Conservation (phyloP, 1,140 invertebrate species). For the Orchesella cincta region DNA sequence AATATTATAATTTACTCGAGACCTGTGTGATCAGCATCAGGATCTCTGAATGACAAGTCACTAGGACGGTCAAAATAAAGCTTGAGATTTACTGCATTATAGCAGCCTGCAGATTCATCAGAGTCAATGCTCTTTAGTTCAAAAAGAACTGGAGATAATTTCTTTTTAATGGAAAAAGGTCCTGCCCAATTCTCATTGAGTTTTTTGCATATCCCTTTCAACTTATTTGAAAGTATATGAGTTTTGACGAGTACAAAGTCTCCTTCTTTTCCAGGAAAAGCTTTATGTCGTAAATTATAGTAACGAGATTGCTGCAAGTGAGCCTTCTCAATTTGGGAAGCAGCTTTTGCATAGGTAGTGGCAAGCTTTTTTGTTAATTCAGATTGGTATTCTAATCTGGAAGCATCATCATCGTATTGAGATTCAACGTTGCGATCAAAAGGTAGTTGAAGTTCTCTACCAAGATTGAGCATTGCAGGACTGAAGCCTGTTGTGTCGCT, state of each 20-base stretch:
- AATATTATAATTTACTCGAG: too few relatives aligned
- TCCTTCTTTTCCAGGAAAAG: background rate
- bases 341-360: background rate
- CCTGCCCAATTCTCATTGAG: background rate
- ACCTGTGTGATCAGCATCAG: too few relatives aligned
- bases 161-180: background rate
- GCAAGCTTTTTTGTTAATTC: background rate
- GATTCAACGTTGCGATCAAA: background rate
- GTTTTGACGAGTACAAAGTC: background rate
- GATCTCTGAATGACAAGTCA: background rate
- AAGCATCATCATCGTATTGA: background rate
- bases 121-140: background rate
- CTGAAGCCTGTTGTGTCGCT: constrained; percentile 54
- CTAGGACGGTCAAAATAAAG: background rate
- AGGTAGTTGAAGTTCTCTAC: background rate
- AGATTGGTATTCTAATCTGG: background rate
- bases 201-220: constrained; percentile 6
- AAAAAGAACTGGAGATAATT: background rate
- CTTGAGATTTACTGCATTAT: constrained; percentile 9
- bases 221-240: constrained; percentile 2
- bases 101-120: background rate
- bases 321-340: background rate
- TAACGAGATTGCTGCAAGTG: background rate
- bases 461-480: constrained; percentile 51
- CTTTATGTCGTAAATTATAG: background rate